phyloP scores from a whole-genome alignment of 2,113 vertebrate genomes.

The Mormoops blainvillei region DNA sequence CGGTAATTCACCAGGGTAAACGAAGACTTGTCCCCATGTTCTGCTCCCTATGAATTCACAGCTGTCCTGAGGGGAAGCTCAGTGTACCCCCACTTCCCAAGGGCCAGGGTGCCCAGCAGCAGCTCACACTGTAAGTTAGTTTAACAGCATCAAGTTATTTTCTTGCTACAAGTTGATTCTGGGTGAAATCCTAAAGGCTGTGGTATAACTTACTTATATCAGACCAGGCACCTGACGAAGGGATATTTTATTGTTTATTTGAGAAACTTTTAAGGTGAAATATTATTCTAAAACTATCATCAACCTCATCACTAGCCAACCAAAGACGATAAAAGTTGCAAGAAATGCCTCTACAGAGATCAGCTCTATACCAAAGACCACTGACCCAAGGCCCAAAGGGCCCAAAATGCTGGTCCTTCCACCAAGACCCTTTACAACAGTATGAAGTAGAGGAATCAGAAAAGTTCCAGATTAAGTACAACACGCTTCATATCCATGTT shows the following conservation, averaged over 20 bases:
- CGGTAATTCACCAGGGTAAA: neutral
- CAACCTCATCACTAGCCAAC: neutral
- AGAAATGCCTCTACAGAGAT: neutral
- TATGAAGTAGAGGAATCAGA: neutral
- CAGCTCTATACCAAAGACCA: neutral
- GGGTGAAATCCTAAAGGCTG: neutral
- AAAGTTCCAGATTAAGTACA: neutral
- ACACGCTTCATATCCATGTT: neutral
- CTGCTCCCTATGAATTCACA: neutral
- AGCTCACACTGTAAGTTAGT: neutral
- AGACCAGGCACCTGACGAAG: neutral
- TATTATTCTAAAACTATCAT: neutral
- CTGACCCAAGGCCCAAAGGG: neutral
- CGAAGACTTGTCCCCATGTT: neutral
- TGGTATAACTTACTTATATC: neutral
- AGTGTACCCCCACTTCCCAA: neutral
- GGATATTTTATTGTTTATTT: neutral
- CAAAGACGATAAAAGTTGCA: neutral
- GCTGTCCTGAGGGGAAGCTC: neutral
- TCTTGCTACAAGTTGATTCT: constrained; percentile 25
- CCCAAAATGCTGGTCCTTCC: neutral
- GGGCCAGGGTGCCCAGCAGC: neutral
- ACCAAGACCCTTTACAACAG: neutral
- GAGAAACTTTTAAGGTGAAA: neutral
- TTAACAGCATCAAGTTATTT: neutral